phyloP scores from a whole-genome alignment of 2,888 invertebrate species.

The Lepeophtheirus nordmannii region DNA sequence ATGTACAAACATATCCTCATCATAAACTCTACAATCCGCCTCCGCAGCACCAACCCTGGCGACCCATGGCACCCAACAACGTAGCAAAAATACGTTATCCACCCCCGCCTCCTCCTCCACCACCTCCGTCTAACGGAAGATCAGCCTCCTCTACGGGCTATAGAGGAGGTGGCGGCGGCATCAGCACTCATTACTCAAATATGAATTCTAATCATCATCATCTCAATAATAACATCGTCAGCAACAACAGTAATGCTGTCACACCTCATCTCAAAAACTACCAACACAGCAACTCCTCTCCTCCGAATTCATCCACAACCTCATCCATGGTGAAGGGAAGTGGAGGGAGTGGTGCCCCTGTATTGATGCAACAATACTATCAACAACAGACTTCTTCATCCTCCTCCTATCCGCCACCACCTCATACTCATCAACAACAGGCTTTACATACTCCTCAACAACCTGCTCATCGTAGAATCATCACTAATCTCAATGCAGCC shows the following conservation, averaged over 20 bases:
- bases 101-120: constrained; percentile 8
- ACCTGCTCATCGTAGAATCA: background rate
- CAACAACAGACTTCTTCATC: no score
- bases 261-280: background rate
- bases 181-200: background rate
- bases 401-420: no score
- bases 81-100: background rate
- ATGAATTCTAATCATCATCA: background rate
- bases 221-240: background rate
- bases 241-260: background rate
- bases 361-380: no score
- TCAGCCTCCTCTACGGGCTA: background rate
- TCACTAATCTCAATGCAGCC: background rate
- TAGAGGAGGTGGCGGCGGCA: background rate
- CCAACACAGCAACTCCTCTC: background rate
- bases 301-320: background rate
- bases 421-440: no score
- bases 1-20: no score
- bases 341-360: no score
- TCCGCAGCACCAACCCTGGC: background rate
- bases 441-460: no score
- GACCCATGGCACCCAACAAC: background rate
- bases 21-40: no score
- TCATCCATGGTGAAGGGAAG: no score
- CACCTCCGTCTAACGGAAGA: background rate